Evolutionary conservation across 1,140 invertebrate species (phyloP), one percentile per base, ranked within the genome.

Genomic region (Gonatopus flavifemur): DNA sequence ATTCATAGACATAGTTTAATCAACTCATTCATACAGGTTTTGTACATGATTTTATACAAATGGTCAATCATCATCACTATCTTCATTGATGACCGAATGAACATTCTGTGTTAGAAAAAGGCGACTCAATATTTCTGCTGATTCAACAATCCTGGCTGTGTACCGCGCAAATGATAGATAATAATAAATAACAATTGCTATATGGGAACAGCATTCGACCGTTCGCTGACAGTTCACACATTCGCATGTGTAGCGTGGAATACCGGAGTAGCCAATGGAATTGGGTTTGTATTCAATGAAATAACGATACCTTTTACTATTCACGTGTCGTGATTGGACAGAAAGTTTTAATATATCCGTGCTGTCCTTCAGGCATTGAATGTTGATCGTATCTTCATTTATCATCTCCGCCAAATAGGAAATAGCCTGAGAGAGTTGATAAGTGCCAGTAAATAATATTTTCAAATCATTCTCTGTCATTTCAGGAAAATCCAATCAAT

Each of bases 301-400:
- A 40, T 38, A 51, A 30, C 40, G 42, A 30, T 55, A 50, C 4
- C n/a, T 32, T 38, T 46, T 50, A 3, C 12, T 13, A 47, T 28
- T 46, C 6, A 41, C 55, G 33, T 59, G 48, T 4, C 56, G 47
- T 9, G 47, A 59, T 45, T n/a, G 36, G 12, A 59, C 36, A 25
- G 42, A 21, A 21, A 49, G 21, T 44, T 49, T 57, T 18, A 53
- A 13, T 21, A 50, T 43, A 21, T 41, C 33, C 19, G 6, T 22
- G 13, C 36, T 25, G 37, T 48, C 33, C 31, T 33, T 49, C 20
- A 44, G 19, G 37, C 19, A 43, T 41, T 49, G 35, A 44, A 46
- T 4, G 37, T 12, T 40, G 9, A 43, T 39, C 20, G 22, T 35
- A 40, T 39, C 25, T 18, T 32, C 35, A 15, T 24, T n/a, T 10